Base-by-base conservation (phyloP, 37 sponge, comb jelly and placozoan species). In the Eunapius fragilis region DNA sequence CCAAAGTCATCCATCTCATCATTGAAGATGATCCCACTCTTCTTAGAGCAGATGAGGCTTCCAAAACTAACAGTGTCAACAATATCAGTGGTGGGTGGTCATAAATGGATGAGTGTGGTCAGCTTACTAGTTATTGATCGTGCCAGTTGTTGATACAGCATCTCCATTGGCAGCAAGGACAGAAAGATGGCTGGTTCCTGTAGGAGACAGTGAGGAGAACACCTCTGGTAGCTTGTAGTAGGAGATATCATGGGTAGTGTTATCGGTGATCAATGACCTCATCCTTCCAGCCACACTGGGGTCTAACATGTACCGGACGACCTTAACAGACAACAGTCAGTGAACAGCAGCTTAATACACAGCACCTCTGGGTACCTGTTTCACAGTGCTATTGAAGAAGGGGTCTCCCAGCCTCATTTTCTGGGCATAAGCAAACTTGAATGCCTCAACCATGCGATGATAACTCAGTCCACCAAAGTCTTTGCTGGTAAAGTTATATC, bases 1-100 rank as follows among this genome's bases (percentile, higher is more conserved):
- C 91, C 90, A 71, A 97, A 97, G 75, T 97, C 94, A 48, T 84
- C 89, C 96, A 97, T 95, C 74, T 97, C 93, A 87, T 95, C 76
- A 72, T 97, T 97, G 68, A 91, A 93, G 31, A 97, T 91, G 23
- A 97, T 80, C 3, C 98, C 98, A 80, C 67, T 87, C 23, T 33
- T 91, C 27, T 72, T 26, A 5, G 96, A 92, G 24, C 85, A 80
- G 7, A 93, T 41, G 25, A 72, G 45, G 38, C 88, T 85, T 26
- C 98, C 98, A 86, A 97, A 97, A 72, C 93, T 92, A 77, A 10
- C 10, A 33, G 35, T 2, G 14, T 7, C 9, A 75, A 34, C 33
- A 48, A 49, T 7, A 2, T 9, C 41, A 41, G 6, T 41, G n/a
- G n/a, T n/a, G n/a, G n/a, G n/a, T n/a, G n/a, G n/a, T 41, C 41